Conservation (phyloP, 2,888 invertebrate species). For the Camptogramma bilineatum region DNA sequence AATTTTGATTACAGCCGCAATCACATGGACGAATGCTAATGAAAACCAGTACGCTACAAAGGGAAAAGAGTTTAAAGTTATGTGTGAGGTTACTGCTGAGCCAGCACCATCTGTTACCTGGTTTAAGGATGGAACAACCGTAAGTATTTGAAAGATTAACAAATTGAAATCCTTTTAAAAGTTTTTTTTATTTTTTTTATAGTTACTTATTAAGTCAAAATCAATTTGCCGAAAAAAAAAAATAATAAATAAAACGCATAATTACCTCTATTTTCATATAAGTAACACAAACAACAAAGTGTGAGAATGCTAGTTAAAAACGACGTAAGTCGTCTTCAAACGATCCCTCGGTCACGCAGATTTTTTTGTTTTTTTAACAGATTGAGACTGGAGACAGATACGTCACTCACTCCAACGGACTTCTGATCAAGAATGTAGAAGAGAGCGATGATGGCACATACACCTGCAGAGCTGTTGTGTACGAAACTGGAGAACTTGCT, state of each 20-base stretch:
- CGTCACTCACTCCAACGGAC: conserved; percentile 90
- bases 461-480: conserved; percentile 94
- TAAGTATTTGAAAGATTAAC: conserved; percentile 73
- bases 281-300: too few relatives aligned
- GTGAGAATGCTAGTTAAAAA: too few relatives aligned
- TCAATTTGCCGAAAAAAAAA: too few relatives aligned
- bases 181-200: too few relatives aligned
- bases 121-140: conserved; percentile 90
- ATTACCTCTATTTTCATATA: too few relatives aligned
- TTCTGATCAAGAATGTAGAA: conserved; percentile 90
- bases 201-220: too few relatives aligned
- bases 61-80: conserved; percentile 90
- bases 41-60: conserved; percentile 92
- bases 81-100: conserved; percentile 93
- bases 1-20: conserved; percentile 87
- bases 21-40: conserved; percentile 95
- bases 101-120: conserved; percentile 95
- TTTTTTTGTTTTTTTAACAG: conserved; percentile 53
- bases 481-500: conserved; percentile 91
- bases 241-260: too few relatives aligned
- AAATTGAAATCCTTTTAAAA: too few relatives aligned
- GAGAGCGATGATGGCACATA: conserved; percentile 95
- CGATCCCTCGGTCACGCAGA: not conserved
- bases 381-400: conserved; percentile 90
- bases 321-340: too few relatives aligned